Evolutionary conservation across 2,888 invertebrate genomes (phyloP).

Genomic region (Synergus laeviventris): DNA sequence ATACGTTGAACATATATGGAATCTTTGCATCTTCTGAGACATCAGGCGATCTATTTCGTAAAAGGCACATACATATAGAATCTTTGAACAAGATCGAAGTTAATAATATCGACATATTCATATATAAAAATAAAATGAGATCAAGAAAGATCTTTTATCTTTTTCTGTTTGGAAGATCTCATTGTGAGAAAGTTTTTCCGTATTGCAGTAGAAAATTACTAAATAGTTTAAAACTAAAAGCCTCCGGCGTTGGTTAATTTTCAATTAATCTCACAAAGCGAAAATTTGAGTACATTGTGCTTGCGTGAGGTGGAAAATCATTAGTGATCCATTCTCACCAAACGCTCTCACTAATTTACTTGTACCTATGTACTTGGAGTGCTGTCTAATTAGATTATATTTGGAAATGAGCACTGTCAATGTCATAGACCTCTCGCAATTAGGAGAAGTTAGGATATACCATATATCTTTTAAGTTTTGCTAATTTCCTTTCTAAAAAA

Average conservation of each 20-base stretch:
- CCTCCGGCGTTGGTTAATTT: constrained; percentile 6
- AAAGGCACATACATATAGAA: constrained; percentile 9
- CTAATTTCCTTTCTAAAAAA: constrained; percentile 9
- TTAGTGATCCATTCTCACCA: constrained; percentile 30
- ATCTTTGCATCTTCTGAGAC: constrained; percentile 16
- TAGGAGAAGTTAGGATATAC: not conserved
- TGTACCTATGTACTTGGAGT: constrained; percentile 18
- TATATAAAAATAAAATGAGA: too few relatives aligned
- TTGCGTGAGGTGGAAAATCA: constrained; percentile 16
- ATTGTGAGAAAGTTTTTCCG: not conserved
- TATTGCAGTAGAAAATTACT: constrained; percentile 4
- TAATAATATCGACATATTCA: not conserved
- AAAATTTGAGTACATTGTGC: constrained; percentile 19
- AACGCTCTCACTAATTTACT: constrained; percentile 27
- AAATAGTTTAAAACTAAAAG: not conserved
- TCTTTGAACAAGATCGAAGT: constrained; percentile 6
- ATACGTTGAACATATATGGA: not conserved
- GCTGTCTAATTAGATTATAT: constrained; percentile 24
- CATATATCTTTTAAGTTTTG: not conserved
- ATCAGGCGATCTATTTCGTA: constrained; percentile 15
- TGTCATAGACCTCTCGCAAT: not conserved
- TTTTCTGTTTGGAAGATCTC: not conserved
- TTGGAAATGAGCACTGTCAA: constrained; percentile 9
- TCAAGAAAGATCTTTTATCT: not conserved
- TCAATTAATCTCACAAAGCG: constrained; percentile 20